These are phyloP conservation scores for Noctuana brunneofusca DNA, from an alignment of 2,888 invertebrate species.

Conservation along the genomic window DNA sequence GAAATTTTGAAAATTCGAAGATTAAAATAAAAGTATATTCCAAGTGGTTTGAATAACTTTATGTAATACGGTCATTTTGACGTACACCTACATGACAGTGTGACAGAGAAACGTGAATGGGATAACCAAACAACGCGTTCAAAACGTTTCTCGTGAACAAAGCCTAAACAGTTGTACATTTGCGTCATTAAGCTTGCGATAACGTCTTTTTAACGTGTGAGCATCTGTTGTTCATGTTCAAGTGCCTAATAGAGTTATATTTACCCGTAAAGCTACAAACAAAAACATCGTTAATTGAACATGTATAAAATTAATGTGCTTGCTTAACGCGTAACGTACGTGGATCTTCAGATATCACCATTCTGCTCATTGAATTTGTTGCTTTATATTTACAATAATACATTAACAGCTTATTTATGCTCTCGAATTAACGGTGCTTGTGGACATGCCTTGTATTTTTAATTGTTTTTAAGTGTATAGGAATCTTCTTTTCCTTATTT, in stretches of 20 bases:
- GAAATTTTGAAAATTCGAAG: too few relatives aligned
- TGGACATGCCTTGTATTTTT: too few relatives aligned
- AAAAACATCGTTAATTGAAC: conserved; percentile 6
- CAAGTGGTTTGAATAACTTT: too few relatives aligned
- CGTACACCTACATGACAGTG: neutral
- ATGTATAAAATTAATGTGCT: neutral
- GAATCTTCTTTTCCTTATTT: too few relatives aligned
- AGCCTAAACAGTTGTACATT: conserved; percentile 8
- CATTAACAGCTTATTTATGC: too few relatives aligned
- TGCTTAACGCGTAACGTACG: neutral
- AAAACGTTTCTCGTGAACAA: neutral
- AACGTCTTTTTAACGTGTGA: conserved; percentile 30
- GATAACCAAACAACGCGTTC: conserved; percentile 7
- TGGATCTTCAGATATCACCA: neutral
- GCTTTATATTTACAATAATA: too few relatives aligned
- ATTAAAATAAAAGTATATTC: too few relatives aligned
- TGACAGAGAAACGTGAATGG: neutral
- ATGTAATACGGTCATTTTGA: too few relatives aligned
- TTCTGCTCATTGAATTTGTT: neutral
- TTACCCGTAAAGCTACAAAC: neutral
- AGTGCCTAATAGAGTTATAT: conserved; percentile 14
- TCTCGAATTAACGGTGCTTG: too few relatives aligned
- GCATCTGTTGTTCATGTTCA: conserved; percentile 29
- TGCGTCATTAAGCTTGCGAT: conserved; percentile 12
- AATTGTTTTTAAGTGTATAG: too few relatives aligned